A percentile compares a stretch with the other conserved stretches of the same genome.
Evolutionary conservation across 1,140 invertebrate genomes (phyloP).

Genomic region (Microplitis demolitor): DNA sequence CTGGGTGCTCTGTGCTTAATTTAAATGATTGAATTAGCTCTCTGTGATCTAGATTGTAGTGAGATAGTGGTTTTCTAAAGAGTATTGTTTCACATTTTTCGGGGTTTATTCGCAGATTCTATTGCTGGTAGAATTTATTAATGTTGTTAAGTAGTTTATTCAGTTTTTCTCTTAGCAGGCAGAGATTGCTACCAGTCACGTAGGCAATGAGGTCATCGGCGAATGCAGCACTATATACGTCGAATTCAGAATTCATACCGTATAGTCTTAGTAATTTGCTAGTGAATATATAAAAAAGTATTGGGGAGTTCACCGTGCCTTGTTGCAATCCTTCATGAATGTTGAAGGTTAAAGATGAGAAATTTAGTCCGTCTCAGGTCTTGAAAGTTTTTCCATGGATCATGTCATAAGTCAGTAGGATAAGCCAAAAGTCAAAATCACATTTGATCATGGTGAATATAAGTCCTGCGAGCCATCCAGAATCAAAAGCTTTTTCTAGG

Average conservation of each 20-base stretch:
- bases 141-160: slow-evolving; percentile 20
- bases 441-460: slow-evolving; percentile 30
- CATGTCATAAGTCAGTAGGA: slow-evolving; percentile 4
- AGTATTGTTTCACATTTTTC: slow-evolving; percentile 30
- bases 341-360: background rate
- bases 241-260: background rate
- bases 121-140: slow-evolving; percentile 8
- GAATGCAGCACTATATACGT: slow-evolving; percentile 1
- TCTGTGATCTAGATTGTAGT: background rate
- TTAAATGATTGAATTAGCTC: slow-evolving; percentile 5
- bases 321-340: slow-evolving; percentile 20
- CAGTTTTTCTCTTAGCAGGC: background rate
- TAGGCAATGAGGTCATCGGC: slow-evolving; percentile 23
- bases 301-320: slow-evolving; percentile 23
- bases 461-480: slow-evolving; percentile 29
- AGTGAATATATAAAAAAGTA: slow-evolving; percentile 29
- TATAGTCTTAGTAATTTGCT: slow-evolving; percentile 14
- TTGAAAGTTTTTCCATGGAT: slow-evolving; percentile 10
- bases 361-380: background rate
- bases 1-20: background rate
- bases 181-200: background rate
- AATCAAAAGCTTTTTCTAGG: slow-evolving; percentile 28
- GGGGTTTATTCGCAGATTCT: slow-evolving; percentile 24
- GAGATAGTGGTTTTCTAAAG: background rate
- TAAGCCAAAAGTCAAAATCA: slow-evolving; percentile 9